Base-by-base conservation (phyloP, 2,113 vertebrate genomes). In the Zingel zingel region DNA sequence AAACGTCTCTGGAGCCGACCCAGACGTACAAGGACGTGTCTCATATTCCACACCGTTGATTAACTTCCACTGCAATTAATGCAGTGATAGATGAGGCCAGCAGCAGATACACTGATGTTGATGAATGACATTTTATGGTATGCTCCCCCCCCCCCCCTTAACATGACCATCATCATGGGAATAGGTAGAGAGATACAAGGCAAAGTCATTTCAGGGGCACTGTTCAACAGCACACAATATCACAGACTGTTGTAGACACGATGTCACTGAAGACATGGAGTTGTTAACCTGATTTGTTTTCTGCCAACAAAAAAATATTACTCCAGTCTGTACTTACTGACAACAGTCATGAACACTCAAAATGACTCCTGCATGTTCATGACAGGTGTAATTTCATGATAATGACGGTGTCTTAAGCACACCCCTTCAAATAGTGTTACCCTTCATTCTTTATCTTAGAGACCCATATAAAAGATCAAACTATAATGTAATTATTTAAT, bases 61-160 rank as follows among this genome's bases (percentile, higher is more conserved):
- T 54, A 79, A 74, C 76, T 83, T 76, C 83, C 63, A 10, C 56
- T 48, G 48, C 56, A 81, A 62, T 89, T 82, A 82, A 66, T 81
- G 30, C 48, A 0, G 39, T 79, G 79, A 82, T 53, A 1, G 33
- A 83, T 67, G 54, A 82, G 23, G 47, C 48, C 18, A 25, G 0
- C 15, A 1, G 2, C 58, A 25, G 62, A 48, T 58, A 19, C 54
- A 6, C 30, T 53, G 59, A 23, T 74, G 82, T 30, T 88, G 80
- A 86, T 81, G 51, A 84, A 71, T 66, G 59, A 74, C 64, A 36
- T 54, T 67, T 74, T 77, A 70, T 77, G 67, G 74, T 53, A 56
- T n/a, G 61, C 27, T 4, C 3, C 25, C 76, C 9, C 4, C 13
- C 16, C 43, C 16, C 7, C 4, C 7, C 4, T 39, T 65, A 48